Conservation (phyloP, 2,888 invertebrate species). For the Zaprionus lineosus region DNA sequence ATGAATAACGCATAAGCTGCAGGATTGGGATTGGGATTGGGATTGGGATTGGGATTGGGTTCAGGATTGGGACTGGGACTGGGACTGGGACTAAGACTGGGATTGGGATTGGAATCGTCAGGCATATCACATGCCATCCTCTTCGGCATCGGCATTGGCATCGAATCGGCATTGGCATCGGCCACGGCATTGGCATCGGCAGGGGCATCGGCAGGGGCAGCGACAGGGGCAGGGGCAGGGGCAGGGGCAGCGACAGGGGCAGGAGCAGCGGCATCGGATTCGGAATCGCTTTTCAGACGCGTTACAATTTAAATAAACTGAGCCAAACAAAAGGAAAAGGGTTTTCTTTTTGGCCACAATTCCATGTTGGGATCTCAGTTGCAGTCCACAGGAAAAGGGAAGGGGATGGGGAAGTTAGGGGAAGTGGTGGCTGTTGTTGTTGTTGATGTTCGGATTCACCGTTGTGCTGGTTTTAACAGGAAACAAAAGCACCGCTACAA, state of each 20-base stretch:
- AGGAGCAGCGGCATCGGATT: too few relatives aligned
- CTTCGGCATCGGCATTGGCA: too few relatives aligned
- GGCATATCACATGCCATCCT: too few relatives aligned
- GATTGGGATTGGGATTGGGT: conserved; percentile 19
- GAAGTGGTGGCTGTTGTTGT: background rate
- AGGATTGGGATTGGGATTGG: conserved; percentile 50
- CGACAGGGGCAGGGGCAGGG: too few relatives aligned
- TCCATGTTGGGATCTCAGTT: too few relatives aligned
- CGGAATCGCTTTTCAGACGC: conserved; percentile 21
- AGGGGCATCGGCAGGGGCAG: too few relatives aligned
- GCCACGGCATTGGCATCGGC: too few relatives aligned
- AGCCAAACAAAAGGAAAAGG: conserved; percentile 52
- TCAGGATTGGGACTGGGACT: conserved; percentile 1
- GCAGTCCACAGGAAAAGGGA: too few relatives aligned
- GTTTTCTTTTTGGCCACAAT: conserved; percentile 29
- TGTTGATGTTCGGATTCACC: conserved; percentile 25
- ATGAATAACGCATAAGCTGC: conserved; percentile 68
- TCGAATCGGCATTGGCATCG: too few relatives aligned
- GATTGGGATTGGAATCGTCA: background rate
- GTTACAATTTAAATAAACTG: conserved; percentile 70
- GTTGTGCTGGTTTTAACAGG: conserved; percentile 49
- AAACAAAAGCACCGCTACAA: conserved; percentile 75
- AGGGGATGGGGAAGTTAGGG: too few relatives aligned
- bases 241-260: too few relatives aligned
- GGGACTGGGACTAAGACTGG: conserved; percentile 2